Evolutionary conservation across 2,888 invertebrate genomes (phyloP), one percentile per base, ranked within the genome.

Genomic region (Lucinisca nassula): DNA sequence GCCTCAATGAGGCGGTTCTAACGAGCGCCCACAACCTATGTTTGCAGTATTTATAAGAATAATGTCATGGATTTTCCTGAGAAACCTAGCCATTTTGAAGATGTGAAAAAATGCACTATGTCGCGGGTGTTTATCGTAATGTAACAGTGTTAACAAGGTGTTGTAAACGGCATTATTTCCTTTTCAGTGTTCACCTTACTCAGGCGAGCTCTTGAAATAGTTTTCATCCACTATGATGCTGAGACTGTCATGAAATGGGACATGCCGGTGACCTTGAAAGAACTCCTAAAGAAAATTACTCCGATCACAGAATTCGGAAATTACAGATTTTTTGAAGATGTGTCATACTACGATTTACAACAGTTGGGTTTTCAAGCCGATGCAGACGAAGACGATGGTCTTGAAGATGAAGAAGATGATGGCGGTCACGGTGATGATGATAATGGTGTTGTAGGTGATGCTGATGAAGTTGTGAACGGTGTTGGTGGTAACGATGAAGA

Each of bases 171-270:
- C 10, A 72, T 30, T 30, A 21, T 27, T 72, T 72, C 30, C 10
- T 0, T 81, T 87, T 77, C 81, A 87, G 87, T 87, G 24, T 87
- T 70, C 72, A 30, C 81, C 0, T 32, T 87, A 12, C 51, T 80
- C 6, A 77, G 84, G 38, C 72, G 87, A 51, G 73, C 81, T 51
- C 45, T 81, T 0, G 87, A 87, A 45, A 51, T 81, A 4, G 78
- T 87, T 0, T 80, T 80, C 49, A 27, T 78, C 8, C n/a, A 78
- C 51, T 83, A 77, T 49, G 67, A 67, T 21, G 35, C 17, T 0
- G 67, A 67, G 67, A 67, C 67, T 1, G 67, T 67, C 3, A 32
- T 6, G 67, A 32, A 67, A 14, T 67, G 67, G 67, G 67, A 67
- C 35, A 67, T 67, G 67, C 67, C 67, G 8, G 35, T 14, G 32